Base-by-base conservation (phyloP, 2,888 invertebrate genomes). In the Chalcis sispes region DNA sequence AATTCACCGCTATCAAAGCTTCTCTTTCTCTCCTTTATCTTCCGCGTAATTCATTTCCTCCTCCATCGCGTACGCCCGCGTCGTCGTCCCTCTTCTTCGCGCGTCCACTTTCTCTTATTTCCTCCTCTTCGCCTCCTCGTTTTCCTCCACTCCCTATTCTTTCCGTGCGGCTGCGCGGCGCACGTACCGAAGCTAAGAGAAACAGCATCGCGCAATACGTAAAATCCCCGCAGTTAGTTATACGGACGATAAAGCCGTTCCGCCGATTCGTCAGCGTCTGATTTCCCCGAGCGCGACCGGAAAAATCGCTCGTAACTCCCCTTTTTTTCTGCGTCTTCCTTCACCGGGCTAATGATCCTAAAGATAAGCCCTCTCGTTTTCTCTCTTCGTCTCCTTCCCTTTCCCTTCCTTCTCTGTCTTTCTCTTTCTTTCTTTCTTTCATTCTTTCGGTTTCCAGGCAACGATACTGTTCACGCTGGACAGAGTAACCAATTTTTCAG, bases 221-320 rank as follows among this genome's bases (percentile, higher is more conserved):
- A 73, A 73, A 76, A 74, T 76, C 73, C 71, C 73, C 36, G 74
- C 74, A 78, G 78, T 78, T 78, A 78, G 78, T 78, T 77, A 78
- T 67, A 71, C 78, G 76, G 76, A 67, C 78, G 78, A 78, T 78
- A 78, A 78, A 78, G 64, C 71, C 71, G 76, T 77, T 78, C 71
- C 78, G 71, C 74, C 78, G 66, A 77, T 78, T 78, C 78, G 78
- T 78, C 76, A 76, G 78, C 65, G 76, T 76, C 78, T 78, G 78
- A 78, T 77, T 77, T 78, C 76, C 77, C 74, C 70, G 76, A 62
- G 75, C 72, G 72, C 72, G 75, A 70, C 62, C 70, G 71, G 69
- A 78, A 78, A 78, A 78, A 78, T 75, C 66, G 50, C 62, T 50
- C 59, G 58, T 65, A 67, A 50, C 69, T 54, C 67, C 67, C 69